Evolutionary conservation across 2,888 invertebrate genomes (phyloP), one percentile per base, ranked within the genome.

Genomic region (Caradrina clavipalpis): DNA sequence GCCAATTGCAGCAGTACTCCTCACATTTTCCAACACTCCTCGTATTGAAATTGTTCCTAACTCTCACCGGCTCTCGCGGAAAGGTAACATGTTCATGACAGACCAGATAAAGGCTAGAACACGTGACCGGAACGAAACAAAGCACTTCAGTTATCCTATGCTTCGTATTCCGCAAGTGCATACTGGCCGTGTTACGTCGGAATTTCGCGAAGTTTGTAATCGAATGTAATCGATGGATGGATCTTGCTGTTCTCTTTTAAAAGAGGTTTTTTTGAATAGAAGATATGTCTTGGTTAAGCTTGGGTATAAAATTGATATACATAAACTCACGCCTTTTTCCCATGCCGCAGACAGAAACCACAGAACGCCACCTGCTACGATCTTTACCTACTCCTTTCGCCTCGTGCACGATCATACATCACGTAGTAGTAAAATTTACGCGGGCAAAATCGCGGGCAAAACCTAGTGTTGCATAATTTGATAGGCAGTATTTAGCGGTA

Each of bases 31-130:
- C 70, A 63, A 70, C 66, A 66, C 54, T 60, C 19, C 49, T 73
- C 62, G 69, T 83, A 82, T 83, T 82, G 84, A 82, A 82, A 82
- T 83, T 73, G 82, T 81, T 76, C 57, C 62, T 68, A 73, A 73
- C 78, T 79, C 73, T 67, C 51, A 62, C 67, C 6, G 45, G 15
- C 78, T 79, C 73, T 68, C 55, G 61, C 65, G 81, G 69, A 72
- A 60, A 77, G 55, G 81, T 73, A 81, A 80, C 68, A 59, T 74
- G 75, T 60, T 73, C 81, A 62, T 78, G 82, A 81, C 82, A 81
- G 78, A 71, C 59, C 56, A 71, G 76, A 78, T 83, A 81, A 83
- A 78, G 65, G 78, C 71, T 21, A 49, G 64, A 13, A 57, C 81
- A 81, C 81, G 81, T 77, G 78, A 81, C 81, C 63, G 66, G 72